These are phyloP conservation scores for Sternotherus odoratus DNA, from an alignment of 2,797 vertebrate genomes.

Conservation along the genomic window DNA sequence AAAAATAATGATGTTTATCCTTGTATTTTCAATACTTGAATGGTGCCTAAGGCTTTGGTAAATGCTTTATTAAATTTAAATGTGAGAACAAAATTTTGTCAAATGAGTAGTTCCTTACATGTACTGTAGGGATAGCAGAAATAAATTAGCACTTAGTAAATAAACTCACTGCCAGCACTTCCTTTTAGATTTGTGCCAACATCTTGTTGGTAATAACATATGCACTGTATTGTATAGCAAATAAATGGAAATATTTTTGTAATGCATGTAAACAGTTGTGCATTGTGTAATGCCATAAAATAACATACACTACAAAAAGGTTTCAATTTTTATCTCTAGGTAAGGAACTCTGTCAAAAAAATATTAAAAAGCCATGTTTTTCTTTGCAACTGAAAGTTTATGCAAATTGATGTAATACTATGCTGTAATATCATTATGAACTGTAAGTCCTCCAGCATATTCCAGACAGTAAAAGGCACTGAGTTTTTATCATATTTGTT, in stretches of 20 bases:
- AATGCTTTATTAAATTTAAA: conserved; percentile 7
- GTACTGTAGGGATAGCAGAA: background rate
- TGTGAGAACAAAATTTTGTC: background rate
- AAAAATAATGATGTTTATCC: background rate
- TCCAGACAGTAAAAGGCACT: background rate
- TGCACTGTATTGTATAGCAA: background rate
- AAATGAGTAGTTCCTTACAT: background rate
- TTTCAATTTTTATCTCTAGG: background rate
- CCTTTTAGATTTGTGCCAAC: background rate
- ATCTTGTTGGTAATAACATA: background rate
- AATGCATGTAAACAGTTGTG: background rate
- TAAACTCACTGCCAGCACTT: background rate
- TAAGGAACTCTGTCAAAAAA: background rate
- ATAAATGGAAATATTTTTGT: background rate
- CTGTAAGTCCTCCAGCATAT: background rate
- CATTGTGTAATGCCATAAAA: background rate
- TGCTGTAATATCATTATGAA: background rate
- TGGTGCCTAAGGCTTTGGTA: background rate
- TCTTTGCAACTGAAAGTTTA: background rate
- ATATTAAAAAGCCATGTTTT: background rate
- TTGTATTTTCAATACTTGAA: conserved; percentile 2
- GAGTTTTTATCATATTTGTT: background rate
- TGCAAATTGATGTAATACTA: no score
- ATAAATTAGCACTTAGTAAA: background rate
- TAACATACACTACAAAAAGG: background rate